These are phyloP conservation scores for Cavia aperea DNA, from an alignment of 2,113 vertebrate genomes.

Conservation along the genomic window DNA sequence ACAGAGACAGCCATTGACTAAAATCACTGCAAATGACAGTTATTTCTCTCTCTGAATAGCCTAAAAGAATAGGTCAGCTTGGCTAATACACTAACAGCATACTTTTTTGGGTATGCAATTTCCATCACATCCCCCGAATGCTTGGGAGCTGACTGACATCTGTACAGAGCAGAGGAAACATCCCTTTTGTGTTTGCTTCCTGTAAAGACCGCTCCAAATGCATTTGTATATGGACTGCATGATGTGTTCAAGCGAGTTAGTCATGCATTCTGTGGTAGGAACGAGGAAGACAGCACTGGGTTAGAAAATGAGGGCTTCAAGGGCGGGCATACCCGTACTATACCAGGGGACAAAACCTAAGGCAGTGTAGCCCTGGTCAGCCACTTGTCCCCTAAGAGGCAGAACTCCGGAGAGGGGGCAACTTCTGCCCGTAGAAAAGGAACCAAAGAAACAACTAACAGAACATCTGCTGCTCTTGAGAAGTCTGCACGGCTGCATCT, in stretches of 20 bases:
- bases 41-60: constrained; percentile 59
- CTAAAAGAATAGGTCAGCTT: constrained; percentile 47
- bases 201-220: background rate
- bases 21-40: constrained; percentile 58
- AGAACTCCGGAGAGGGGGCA: background rate
- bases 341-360: background rate
- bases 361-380: background rate
- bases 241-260: background rate
- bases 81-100: constrained; percentile 52
- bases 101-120: constrained; percentile 19
- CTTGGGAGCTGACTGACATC: background rate
- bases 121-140: background rate
- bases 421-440: background rate
- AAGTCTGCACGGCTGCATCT: background rate
- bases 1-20: constrained; percentile 46
- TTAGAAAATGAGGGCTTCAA: background rate
- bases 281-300: background rate
- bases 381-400: background rate
- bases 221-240: background rate
- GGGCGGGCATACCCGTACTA: background rate
- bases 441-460: background rate
- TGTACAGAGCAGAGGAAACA: background rate
- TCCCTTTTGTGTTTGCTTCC: constrained; percentile 28
- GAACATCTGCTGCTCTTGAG: background rate
- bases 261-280: background rate